Percentiles rank a stretch among this genome's conserved stretches.
These are phyloP conservation scores for Phylloscopus trochiloides DNA, from an alignment of 2,113 vertebrate genomes.

Conservation along the genomic window DNA sequence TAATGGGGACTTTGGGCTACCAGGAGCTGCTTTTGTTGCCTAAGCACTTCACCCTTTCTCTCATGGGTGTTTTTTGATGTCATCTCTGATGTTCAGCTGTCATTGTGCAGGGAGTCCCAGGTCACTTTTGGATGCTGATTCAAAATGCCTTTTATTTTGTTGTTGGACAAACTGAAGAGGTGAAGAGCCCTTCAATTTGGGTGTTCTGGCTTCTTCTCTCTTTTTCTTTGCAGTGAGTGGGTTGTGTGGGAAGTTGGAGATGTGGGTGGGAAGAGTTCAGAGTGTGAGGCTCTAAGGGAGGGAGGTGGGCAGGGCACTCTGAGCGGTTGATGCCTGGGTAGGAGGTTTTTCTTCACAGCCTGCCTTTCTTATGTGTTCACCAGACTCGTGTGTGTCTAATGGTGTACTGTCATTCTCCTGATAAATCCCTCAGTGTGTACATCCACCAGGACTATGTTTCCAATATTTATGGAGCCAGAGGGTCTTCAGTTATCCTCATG, in stretches of 20 bases:
- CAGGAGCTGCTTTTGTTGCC: background rate
- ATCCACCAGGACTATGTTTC: background rate
- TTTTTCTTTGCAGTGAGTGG: too few species aligned
- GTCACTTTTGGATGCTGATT: background rate
- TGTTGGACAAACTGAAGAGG: background rate
- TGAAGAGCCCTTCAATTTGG: fast-evolving
- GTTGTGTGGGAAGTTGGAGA: too few species aligned
- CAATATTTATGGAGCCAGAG: background rate
- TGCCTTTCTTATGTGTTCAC: background rate
- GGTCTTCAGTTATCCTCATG: background rate
- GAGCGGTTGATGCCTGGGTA: too few species aligned
- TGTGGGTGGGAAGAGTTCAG: background rate
- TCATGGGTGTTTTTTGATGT: background rate
- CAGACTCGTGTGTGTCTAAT: background rate
- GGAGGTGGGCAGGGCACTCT: too few species aligned
- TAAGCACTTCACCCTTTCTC: background rate
- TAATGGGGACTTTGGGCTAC: background rate
- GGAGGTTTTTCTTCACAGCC: background rate
- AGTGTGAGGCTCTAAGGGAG: background rate
- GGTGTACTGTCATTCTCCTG: background rate
- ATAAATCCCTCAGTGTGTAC: background rate
- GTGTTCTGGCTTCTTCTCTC: background rate
- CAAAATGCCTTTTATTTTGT: background rate
- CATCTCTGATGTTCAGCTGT: background rate
- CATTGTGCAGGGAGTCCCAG: background rate